These are phyloP conservation scores for Suillia variegata DNA, from an alignment of 2,888 invertebrate genomes.

Conservation along the genomic window DNA sequence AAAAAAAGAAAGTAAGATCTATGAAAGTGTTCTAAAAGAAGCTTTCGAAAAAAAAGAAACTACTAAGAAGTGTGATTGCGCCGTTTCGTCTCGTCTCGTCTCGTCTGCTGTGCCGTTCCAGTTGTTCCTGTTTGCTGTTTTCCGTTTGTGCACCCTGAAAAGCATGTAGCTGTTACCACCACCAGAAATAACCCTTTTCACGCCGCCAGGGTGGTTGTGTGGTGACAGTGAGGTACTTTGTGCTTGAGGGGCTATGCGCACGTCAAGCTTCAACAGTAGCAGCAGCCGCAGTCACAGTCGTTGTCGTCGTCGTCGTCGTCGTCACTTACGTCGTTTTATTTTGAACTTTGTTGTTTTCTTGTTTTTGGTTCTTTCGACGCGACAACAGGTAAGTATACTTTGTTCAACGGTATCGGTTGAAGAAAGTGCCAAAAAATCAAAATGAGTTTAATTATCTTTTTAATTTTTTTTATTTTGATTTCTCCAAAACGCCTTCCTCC, in stretches of 20 bases:
- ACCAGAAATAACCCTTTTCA: background rate
- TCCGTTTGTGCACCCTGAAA: no score
- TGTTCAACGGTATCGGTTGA: slow-evolving; percentile 66
- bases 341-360: no score
- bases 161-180: background rate
- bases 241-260: slow-evolving; percentile 27
- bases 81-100: no score
- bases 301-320: background rate
- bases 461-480: slow-evolving; percentile 24
- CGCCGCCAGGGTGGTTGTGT: no score
- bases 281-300: background rate
- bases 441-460: slow-evolving; percentile 32
- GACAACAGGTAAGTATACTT: slow-evolving; percentile 63
- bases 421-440: slow-evolving; percentile 46
- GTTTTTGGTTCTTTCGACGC: no score
- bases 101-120: background rate
- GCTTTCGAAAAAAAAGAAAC: no score
- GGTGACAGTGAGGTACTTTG: slow-evolving; percentile 37
- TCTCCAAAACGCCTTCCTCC: background rate
- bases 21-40: background rate
- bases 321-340: no score
- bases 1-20: background rate
- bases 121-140: background rate
- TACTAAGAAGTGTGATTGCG: no score
- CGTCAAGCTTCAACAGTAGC: background rate